These are phyloP conservation scores for Spilarctia lutea DNA, from an alignment of 2,888 invertebrate species.

Conservation along the genomic window DNA sequence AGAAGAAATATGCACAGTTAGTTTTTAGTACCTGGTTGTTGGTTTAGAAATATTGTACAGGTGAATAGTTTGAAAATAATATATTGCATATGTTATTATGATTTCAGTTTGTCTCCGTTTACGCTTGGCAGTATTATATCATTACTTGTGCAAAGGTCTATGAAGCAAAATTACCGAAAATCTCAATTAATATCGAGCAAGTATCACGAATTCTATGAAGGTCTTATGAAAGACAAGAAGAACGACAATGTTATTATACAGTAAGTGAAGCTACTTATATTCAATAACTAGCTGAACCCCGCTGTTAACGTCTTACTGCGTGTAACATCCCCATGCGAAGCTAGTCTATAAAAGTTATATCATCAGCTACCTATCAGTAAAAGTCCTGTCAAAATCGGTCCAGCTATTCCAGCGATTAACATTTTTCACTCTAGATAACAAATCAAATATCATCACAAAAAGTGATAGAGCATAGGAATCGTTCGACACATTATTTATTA, in stretches of 20 bases:
- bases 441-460: no score
- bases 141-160: conserved; percentile 88
- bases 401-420: no score
- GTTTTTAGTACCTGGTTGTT: conserved; percentile 30
- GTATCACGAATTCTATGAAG: conserved; percentile 85
- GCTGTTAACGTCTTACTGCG: no score
- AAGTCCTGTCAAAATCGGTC: no score
- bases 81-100: conserved; percentile 19
- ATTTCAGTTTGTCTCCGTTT: conserved; percentile 83
- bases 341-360: no score
- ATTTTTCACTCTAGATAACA: no score
- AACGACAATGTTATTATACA: conserved; percentile 87
- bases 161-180: conserved; percentile 88
- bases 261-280: conserved; percentile 69
- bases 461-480: no score
- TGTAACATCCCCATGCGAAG: no score
- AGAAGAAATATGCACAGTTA: conserved; percentile 86
- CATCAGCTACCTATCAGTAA: no score
- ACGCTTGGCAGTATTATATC: conserved; percentile 91
- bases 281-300: no score
- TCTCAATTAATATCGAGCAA: conserved; percentile 85
- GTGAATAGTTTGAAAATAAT: neutral
- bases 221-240: conserved; percentile 79
- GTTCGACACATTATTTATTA: no score
- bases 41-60: neutral